Base-by-base conservation (phyloP, 2,797 vertebrate species). In the Staurois parvus region DNA sequence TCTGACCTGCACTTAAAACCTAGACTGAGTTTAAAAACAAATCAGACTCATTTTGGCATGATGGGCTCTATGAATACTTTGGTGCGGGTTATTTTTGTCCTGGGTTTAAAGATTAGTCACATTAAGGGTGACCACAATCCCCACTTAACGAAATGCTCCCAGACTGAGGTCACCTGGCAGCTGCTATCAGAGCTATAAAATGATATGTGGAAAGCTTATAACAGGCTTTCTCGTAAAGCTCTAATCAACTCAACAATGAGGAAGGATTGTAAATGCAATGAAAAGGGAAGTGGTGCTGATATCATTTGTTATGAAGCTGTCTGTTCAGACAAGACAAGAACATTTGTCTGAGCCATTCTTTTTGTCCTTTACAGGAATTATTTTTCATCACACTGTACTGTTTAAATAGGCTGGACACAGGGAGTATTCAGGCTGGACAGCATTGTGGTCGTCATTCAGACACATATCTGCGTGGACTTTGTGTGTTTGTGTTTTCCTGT, bases 101-200 rank as follows among this genome's bases (percentile, higher is more conserved):
- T 72, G 66, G 74, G 62, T 77, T 72, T 82, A 76, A 6, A 67
- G 68, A 86, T 86, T 86, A 77, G 85, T 82, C 79, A 86, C 59
- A 70, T 68, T 78, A 78, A 72, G 80, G 32, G 73, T 70, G 52
- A 67, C 85, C 85, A 52, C 79, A 82, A 82, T 72, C 74, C 68
- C 68, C 29, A 78, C 81, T 86, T 81, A 73, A 86, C 74, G 48
- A 86, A 83, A 86, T 86, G 72, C 68, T 77, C 67, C 26, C 30
- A 68, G 28, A 72, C 67, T 83, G 85, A 86, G 67, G 85, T 86
- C 80, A 83, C 74, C 26, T 37, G 37, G 40, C 85, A 86, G 85
- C 85, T 86, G 85, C 75, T 81, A 67, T 66, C 48, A 19, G 13
- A 78, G 80, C 80, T 73, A 72, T 82, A 86, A 86, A 86, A 86